Evolutionary conservation across 2,888 invertebrate genomes (phyloP).

Genomic region (Archips crataeganus): DNA sequence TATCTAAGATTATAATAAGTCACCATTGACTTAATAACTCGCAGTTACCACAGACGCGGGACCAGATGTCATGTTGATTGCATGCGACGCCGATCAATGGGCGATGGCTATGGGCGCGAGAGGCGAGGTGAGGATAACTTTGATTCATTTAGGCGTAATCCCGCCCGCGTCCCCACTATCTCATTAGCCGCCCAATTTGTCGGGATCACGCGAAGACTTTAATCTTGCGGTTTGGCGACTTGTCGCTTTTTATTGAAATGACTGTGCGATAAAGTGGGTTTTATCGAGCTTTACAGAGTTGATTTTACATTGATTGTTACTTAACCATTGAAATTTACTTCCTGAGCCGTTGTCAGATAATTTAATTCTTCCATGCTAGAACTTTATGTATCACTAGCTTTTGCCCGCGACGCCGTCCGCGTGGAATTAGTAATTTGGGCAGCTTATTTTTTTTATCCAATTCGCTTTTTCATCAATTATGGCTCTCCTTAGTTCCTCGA

Average conservation of each 20-base stretch:
- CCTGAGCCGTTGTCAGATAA: background rate
- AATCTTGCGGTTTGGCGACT: conserved; percentile 68
- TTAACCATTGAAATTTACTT: background rate
- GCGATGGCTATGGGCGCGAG: conserved; percentile 41
- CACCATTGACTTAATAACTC: background rate
- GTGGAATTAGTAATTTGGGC: no score
- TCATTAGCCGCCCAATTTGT: conserved; percentile 81
- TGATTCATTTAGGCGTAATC: conserved; percentile 78
- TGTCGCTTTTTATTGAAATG: conserved; percentile 47
- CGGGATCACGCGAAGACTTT: conserved; percentile 72
- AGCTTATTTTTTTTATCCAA: no score
- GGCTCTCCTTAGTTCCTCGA: no score
- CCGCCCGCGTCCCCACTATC: conserved; percentile 70
- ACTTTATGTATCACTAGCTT: no score
- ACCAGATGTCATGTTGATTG: background rate
- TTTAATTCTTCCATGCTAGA: background rate
- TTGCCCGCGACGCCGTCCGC: no score
- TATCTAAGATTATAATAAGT: background rate
- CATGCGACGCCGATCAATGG: conserved; percentile 45
- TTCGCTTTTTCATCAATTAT: no score
- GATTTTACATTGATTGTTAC: conserved; percentile 1
- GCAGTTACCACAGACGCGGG: background rate
- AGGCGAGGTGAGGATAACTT: conserved; percentile 53
- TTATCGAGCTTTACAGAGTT: conserved; percentile 10
- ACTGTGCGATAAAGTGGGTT: conserved; percentile 12